Percentiles rank a stretch among this genome's conserved stretches.
Evolutionary conservation across 2,113 vertebrate species (phyloP).

Genomic region (Chamaea fasciata): DNA sequence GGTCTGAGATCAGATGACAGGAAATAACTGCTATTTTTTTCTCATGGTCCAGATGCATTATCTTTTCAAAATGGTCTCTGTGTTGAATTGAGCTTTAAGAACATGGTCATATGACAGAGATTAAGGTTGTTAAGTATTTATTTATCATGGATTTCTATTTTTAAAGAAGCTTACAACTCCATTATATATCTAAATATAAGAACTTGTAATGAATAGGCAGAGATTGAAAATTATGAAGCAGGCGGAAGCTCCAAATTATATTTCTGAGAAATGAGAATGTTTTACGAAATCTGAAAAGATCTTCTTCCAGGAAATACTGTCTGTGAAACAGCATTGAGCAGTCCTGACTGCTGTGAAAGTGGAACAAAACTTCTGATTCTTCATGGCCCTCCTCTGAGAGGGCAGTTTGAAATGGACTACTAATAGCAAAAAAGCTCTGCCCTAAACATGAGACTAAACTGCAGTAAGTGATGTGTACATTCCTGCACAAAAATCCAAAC

Average conservation of each 20-base stretch:
- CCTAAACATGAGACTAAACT: not conserved
- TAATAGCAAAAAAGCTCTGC: not conserved
- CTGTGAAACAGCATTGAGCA: constrained; percentile 21
- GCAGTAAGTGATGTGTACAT: not conserved
- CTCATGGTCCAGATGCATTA: not conserved
- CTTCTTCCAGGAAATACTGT: constrained; percentile 23
- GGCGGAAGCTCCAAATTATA: constrained; percentile 1
- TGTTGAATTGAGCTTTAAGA: constrained; percentile 7
- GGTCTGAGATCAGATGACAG: not conserved
- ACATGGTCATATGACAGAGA: constrained; percentile 25
- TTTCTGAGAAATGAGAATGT: constrained; percentile 20
- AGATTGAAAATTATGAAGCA: not conserved
- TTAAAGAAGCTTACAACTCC: constrained; percentile 43
- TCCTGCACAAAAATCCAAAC: not conserved
- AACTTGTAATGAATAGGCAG: constrained; percentile 12
- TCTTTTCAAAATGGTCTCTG: not conserved
- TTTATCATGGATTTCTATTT: constrained; percentile 42
- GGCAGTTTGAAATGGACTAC: not conserved
- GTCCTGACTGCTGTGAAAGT: not conserved
- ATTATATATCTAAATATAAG: constrained; percentile 29
- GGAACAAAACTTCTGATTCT: not conserved
- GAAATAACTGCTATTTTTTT: constrained; percentile 5
- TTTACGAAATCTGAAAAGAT: constrained; percentile 34
- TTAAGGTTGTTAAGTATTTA: constrained; percentile 43
- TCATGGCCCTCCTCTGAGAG: not conserved